Percentiles rank a stretch among this genome's conserved stretches.
Conservation (phyloP, 2,113 vertebrate genomes). For the Tilapia sparmanii region DNA sequence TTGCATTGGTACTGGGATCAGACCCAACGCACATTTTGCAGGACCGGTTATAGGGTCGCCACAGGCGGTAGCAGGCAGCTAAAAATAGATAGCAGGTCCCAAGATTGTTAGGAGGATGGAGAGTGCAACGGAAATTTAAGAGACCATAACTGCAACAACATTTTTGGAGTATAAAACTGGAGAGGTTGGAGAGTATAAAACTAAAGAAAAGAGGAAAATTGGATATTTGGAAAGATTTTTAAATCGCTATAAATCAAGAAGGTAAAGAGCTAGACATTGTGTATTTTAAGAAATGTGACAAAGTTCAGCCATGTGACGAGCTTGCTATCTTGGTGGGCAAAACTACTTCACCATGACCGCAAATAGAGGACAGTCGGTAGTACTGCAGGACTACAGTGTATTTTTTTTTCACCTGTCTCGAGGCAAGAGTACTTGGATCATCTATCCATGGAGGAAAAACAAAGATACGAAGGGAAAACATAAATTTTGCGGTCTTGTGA, state of each 20-base stretch:
- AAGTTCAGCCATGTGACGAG: background rate
- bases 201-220: background rate
- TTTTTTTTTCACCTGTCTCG: background rate
- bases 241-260: background rate
- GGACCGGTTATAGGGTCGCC: fast-evolving
- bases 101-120: background rate
- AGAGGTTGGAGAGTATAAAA: fast-evolving
- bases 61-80: background rate
- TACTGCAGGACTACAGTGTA: background rate
- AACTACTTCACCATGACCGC: background rate
- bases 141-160: background rate
- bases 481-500: background rate
- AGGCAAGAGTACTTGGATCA: background rate
- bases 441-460: background rate
- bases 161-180: background rate
- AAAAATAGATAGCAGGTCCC: background rate
- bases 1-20: background rate
- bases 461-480: background rate
- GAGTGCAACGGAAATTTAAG: background rate
- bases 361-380: background rate
- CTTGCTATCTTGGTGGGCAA: background rate
- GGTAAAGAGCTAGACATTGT: background rate
- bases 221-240: background rate
- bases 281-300: background rate
- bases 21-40: background rate